Evolutionary conservation across 1,140 invertebrate genomes (phyloP).

Genomic region (Drosophila nasuta): DNA sequence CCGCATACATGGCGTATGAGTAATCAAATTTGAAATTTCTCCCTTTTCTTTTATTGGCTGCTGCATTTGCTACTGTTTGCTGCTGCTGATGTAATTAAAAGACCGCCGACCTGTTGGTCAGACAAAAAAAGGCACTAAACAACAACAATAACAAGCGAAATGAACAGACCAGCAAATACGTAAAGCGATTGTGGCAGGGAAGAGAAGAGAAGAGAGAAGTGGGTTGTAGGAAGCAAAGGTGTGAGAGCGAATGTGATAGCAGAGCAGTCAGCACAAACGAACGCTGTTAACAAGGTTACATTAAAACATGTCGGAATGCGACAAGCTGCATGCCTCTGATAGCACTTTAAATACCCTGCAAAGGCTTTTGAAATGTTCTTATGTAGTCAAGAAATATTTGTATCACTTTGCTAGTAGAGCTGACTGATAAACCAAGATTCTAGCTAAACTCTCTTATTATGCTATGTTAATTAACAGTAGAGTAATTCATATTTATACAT

Average conservation of each 20-base stretch:
- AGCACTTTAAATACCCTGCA: conserved; percentile 7
- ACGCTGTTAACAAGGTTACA: conserved; percentile 49
- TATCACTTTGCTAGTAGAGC: too few species aligned
- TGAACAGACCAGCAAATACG: not conserved
- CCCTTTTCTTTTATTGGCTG: conserved; percentile 43
- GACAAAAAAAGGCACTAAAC: conserved; percentile 24
- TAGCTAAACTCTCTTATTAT: too few species aligned
- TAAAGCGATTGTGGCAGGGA: not conserved
- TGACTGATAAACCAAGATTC: too few species aligned
- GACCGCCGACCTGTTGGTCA: conserved; percentile 52
- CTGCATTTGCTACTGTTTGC: conserved; percentile 10
- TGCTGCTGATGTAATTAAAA: conserved; percentile 53
- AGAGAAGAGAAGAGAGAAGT: not conserved
- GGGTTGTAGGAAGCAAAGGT: not conserved
- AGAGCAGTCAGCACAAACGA: conserved; percentile 15
- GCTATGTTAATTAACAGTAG: too few species aligned
- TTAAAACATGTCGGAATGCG: conserved; percentile 29
- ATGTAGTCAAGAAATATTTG: too few species aligned
- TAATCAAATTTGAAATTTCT: conserved; percentile 24
- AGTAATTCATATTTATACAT: too few species aligned
- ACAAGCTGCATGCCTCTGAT: not conserved
- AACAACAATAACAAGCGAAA: conserved; percentile 9
- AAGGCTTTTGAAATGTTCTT: not conserved
- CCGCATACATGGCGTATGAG: conserved; percentile 31
- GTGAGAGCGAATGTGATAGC: not conserved